Percentiles rank a stretch among this genome's conserved stretches.
Conservation (phyloP, 2,113 vertebrate species). For the Turdus rufiventris region DNA sequence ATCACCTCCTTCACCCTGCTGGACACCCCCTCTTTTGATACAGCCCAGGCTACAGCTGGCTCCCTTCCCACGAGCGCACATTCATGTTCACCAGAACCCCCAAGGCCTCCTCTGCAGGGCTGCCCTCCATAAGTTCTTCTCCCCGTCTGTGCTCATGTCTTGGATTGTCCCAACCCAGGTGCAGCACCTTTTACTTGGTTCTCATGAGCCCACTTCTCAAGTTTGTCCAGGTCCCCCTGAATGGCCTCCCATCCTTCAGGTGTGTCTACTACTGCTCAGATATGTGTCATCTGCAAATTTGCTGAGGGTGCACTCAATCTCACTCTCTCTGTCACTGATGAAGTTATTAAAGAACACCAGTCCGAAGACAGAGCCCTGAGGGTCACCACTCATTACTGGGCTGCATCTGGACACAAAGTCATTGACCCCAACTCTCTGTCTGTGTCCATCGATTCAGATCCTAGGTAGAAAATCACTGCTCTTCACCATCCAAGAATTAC, state of each 20-base stretch:
- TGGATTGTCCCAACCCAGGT: background rate
- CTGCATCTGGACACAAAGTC: background rate
- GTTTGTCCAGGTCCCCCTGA: background rate
- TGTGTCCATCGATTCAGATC: background rate
- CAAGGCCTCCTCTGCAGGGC: background rate
- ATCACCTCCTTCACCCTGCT: background rate
- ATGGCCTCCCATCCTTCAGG: background rate
- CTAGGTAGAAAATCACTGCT: background rate
- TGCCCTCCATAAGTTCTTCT: background rate
- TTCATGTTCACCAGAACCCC: background rate
- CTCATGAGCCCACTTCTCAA: background rate
- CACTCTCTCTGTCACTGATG: background rate
- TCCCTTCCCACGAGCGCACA: background rate
- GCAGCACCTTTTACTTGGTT: background rate
- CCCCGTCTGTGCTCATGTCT: background rate
- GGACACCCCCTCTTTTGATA: background rate
- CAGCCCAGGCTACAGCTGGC: background rate
- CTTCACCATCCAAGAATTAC: background rate
- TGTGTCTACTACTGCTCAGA: background rate
- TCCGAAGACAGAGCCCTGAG: background rate
- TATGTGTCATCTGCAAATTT: background rate
- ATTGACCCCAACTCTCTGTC: background rate
- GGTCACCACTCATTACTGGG: background rate
- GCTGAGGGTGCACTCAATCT: background rate
- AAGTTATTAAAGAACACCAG: background rate